A percentile compares a stretch with the other conserved stretches of the same genome.
Evolutionary conservation across 2,888 invertebrate species (phyloP).

Genomic region (Heliconius charithonia): DNA sequence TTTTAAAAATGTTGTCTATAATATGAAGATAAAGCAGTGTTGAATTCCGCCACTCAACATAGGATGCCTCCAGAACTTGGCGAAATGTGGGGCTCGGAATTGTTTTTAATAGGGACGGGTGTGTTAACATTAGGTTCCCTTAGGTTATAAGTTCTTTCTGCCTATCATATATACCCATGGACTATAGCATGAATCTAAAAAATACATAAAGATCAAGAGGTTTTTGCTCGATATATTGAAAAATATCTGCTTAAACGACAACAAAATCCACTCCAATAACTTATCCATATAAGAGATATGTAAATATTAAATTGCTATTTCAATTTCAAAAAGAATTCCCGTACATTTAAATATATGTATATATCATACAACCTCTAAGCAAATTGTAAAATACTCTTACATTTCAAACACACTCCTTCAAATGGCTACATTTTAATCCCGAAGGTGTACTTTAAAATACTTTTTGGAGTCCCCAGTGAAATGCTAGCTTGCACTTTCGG

Average conservation of each 20-base stretch:
- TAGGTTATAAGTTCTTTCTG: no score
- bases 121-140: no score
- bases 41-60: no score
- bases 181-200: background rate
- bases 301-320: background rate
- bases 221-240: background rate
- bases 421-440: slow-evolving; percentile 44
- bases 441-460: slow-evolving; percentile 35
- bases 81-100: no score
- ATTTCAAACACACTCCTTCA: slow-evolving; percentile 26
- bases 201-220: background rate
- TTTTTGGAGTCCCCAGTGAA: slow-evolving; percentile 47
- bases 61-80: no score
- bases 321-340: background rate
- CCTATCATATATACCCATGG: no score
- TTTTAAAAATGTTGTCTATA: no score
- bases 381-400: background rate
- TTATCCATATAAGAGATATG: background rate
- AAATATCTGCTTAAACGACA: background rate
- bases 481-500: slow-evolving; percentile 59
- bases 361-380: background rate
- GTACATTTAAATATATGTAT: slow-evolving; percentile 1
- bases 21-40: no score
- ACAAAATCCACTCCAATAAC: background rate
- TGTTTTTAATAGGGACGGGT: no score